Percentiles rank a stretch among this genome's conserved stretches.
Evolutionary conservation across 1,140 invertebrate species (phyloP).

Genomic region (Eueides isabella): DNA sequence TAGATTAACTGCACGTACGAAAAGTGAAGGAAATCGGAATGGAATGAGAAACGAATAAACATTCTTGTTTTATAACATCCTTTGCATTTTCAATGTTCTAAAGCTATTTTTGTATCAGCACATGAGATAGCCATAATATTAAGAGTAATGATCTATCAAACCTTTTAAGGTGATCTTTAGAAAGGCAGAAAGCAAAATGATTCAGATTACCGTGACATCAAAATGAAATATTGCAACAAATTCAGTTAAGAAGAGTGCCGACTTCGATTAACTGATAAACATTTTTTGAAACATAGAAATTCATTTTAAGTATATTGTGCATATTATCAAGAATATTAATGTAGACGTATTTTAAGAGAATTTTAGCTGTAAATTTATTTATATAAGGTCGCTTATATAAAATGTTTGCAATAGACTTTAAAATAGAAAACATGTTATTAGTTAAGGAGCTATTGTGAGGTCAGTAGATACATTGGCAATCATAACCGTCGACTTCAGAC

Average conservation of each 20-base stretch:
- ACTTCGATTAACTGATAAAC: background rate
- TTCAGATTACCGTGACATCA: constrained; percentile 60
- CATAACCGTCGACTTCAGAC: background rate
- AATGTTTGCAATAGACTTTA: background rate
- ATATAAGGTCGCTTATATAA: background rate
- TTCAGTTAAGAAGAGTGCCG: constrained; percentile 18
- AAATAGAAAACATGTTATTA: background rate
- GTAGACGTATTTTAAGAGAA: no score
- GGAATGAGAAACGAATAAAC: background rate
- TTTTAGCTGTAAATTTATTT: no score
- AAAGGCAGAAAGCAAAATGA: constrained; percentile 70
- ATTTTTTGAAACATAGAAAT: background rate
- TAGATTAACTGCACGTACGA: no score
- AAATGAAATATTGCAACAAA: constrained; percentile 58
- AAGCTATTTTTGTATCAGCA: constrained; percentile 23
- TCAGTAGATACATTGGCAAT: background rate
- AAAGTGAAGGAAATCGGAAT: background rate
- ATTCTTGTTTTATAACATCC: background rate
- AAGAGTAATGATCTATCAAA: constrained; percentile 37
- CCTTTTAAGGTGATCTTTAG: constrained; percentile 64
- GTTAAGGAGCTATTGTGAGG: background rate
- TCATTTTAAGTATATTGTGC: background rate
- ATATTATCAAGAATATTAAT: no score
- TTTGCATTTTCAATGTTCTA: background rate
- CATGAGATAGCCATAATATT: constrained; percentile 38